Conservation (phyloP, 2,888 invertebrate species). For the Ectropis crepuscularia region DNA sequence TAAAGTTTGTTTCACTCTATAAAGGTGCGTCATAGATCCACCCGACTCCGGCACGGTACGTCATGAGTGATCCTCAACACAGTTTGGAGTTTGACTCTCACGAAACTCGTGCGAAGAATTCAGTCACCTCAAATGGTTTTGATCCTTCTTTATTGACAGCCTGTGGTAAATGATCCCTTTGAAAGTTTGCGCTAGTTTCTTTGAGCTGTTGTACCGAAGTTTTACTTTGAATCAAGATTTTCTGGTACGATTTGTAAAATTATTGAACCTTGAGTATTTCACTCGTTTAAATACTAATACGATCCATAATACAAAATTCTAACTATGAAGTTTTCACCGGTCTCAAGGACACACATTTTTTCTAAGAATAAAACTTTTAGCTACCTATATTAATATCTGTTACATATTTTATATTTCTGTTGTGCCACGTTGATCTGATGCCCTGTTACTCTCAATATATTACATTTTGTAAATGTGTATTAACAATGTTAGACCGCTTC, state of each 20-base stretch:
- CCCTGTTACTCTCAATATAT: too few relatives aligned
- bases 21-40: too few relatives aligned
- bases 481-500: too few relatives aligned
- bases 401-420: too few relatives aligned
- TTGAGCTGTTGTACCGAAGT: conserved; percentile 20
- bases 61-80: conserved; percentile 37
- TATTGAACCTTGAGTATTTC: background rate
- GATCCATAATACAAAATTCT: too few relatives aligned
- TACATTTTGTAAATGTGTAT: too few relatives aligned
- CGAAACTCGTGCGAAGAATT: conserved; percentile 66
- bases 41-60: background rate
- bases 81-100: conserved; percentile 52
- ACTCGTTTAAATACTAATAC: background rate
- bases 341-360: too few relatives aligned
- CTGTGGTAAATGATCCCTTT: conserved; percentile 48
- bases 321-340: too few relatives aligned
- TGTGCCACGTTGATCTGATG: too few relatives aligned
- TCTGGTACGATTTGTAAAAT: conserved; percentile 3
- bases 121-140: conserved; percentile 50
- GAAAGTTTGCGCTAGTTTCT: conserved; percentile 41
- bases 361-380: too few relatives aligned
- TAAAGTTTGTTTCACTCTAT: background rate
- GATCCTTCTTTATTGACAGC: conserved; percentile 50
- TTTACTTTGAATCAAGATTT: conserved; percentile 4
- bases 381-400: too few relatives aligned